Base-by-base conservation (phyloP, 2,888 invertebrate species). In the Spodoptera exigua region DNA sequence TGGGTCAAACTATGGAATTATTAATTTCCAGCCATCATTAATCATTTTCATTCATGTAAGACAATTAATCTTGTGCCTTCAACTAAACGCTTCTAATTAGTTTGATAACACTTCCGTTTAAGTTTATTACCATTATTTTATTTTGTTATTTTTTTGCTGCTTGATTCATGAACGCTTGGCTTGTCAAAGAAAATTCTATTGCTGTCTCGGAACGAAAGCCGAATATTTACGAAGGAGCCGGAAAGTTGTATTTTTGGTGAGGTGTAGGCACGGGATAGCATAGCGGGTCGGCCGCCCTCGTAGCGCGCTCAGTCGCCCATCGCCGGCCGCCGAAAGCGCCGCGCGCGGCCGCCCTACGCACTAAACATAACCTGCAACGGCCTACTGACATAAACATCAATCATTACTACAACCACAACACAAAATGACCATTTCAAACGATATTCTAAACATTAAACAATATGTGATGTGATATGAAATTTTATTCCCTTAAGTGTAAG, bases 281-380 rank as follows among this genome's bases (percentile, higher is more conserved):
- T 45, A 46, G 60, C 56, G 57, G 64, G 47, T 88, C 87, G 88
- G 87, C 88, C 90, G 90, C 89, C 89, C 85, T 84, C 78, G 81
- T 43, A 17, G 46, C 49, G 61, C 86, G 76, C 65, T 89, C 91
- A 93, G 93, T 93, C 85, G 88, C 87, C 87, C 84, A 79, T 78
- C 83, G 89, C 82, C 87, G 86, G 87, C 80, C 83, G 88, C 86
- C 80, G 74, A 75, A 78, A 89, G 89, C 90, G 91, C 90, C 88
- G 87, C 89, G 89, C 89, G 89, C 84, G 89, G 86, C 80, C 57
- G 49, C 65, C 47, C 57, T 77, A 59, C 77, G 79, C 81, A 86
- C 84, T 87, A 87, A 79, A 88, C 89, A 86, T 91, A 91, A 92
- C 92, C 92, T 90, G 75, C 37, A 67, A 78, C 82, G 81, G 83